A percentile compares a stretch with the other conserved stretches of the same genome.
These are phyloP conservation scores for Aulostomus chinensis DNA, from an alignment of 2,797 vertebrate genomes.

Conservation along the genomic window DNA sequence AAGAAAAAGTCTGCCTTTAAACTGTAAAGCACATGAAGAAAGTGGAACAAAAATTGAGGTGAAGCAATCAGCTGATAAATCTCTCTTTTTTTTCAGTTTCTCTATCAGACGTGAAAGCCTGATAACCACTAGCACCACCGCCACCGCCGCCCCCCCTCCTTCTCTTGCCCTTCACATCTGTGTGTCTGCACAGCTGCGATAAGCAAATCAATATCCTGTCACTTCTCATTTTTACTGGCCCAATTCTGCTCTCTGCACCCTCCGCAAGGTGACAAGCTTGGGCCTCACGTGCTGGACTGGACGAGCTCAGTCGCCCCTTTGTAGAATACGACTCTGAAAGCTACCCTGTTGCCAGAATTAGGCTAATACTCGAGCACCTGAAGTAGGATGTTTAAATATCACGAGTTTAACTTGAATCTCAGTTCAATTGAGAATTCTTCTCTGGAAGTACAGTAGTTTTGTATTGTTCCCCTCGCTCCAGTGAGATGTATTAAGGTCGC, in stretches of 20 bases:
- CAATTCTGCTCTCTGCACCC: slow-evolving; percentile 82
- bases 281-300: slow-evolving; percentile 68
- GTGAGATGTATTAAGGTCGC: too few species aligned
- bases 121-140: slow-evolving; percentile 78
- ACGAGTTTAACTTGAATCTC: too few species aligned
- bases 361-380: slow-evolving; percentile 32
- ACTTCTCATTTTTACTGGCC: slow-evolving; percentile 86
- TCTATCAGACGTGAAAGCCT: slow-evolving; percentile 81
- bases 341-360: slow-evolving; percentile 49
- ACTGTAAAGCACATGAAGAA: slow-evolving; percentile 74
- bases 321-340: slow-evolving; percentile 67
- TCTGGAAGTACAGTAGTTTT: too few species aligned
- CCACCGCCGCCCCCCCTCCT: slow-evolving; percentile 43
- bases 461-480: too few species aligned
- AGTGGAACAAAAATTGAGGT: slow-evolving; percentile 80
- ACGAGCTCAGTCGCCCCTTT: slow-evolving; percentile 67
- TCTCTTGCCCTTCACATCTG: slow-evolving; percentile 81
- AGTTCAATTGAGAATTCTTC: too few species aligned
- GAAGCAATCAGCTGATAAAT: slow-evolving; percentile 82
- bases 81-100: slow-evolving; percentile 63
- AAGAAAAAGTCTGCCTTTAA: slow-evolving; percentile 64
- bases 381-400: too few species aligned
- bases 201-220: slow-evolving; percentile 90
- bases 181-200: slow-evolving; percentile 84
- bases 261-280: slow-evolving; percentile 82